Evolutionary conservation across 2,113 vertebrate species (phyloP).

Genomic region (Otis tarda): DNA sequence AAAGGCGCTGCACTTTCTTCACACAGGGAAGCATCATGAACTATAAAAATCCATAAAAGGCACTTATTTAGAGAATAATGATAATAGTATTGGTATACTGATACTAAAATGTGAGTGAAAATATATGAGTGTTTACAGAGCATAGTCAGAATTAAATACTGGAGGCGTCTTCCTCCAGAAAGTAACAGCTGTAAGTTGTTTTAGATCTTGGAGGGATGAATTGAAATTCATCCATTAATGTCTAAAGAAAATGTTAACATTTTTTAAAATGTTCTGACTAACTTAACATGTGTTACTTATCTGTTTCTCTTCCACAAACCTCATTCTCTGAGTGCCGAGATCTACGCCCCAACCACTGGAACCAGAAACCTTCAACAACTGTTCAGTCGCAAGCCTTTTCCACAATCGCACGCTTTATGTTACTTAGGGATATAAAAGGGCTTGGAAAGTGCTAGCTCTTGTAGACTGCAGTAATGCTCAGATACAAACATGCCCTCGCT

Average conservation of each 20-base stretch:
- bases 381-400: neutral
- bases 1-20: neutral
- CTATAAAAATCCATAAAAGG: neutral
- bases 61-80: neutral
- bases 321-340: neutral
- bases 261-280: neutral
- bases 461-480: neutral
- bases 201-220: neutral
- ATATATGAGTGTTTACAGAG: neutral
- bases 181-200: constrained; percentile 17
- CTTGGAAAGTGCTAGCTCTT: neutral
- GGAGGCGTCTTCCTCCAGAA: neutral
- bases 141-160: neutral
- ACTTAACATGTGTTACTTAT: constrained; percentile 7
- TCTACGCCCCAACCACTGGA: neutral
- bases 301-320: neutral
- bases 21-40: neutral
- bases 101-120: neutral
- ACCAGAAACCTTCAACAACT: neutral
- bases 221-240: constrained; percentile 4
- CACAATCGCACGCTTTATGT: neutral
- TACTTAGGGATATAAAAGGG: neutral
- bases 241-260: neutral
- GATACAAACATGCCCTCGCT: neutral
- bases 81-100: neutral